These are phyloP conservation scores for Eupithecia inturbata DNA, from an alignment of 2,888 invertebrate species.

Conservation along the genomic window DNA sequence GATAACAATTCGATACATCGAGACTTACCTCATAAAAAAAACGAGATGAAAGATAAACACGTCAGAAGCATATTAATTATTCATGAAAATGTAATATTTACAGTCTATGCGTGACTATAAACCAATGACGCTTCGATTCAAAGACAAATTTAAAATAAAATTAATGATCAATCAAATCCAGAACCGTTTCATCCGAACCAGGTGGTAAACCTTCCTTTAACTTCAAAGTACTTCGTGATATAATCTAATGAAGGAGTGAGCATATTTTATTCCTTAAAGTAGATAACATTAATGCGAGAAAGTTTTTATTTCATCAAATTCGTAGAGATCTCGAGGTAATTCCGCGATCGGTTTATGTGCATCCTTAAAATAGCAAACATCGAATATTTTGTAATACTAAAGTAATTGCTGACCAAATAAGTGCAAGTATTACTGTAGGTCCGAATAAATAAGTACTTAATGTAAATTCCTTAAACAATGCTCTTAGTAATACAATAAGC, in stretches of 20 bases:
- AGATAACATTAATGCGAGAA: slow-evolving; percentile 67
- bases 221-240: slow-evolving; percentile 52
- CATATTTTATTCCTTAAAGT: slow-evolving; percentile 64
- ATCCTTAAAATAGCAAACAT: slow-evolving; percentile 76
- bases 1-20: slow-evolving; percentile 71
- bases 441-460: slow-evolving; percentile 75
- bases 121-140: slow-evolving; percentile 45
- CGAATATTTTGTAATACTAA: slow-evolving; percentile 63
- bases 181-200: slow-evolving; percentile 34
- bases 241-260: slow-evolving; percentile 71
- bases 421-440: slow-evolving; percentile 73
- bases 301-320: slow-evolving; percentile 73
- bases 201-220: slow-evolving; percentile 44
- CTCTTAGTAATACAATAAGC: slow-evolving; percentile 78
- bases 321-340: slow-evolving; percentile 64
- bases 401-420: slow-evolving; percentile 67
- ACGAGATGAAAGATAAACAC: slow-evolving; percentile 58
- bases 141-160: slow-evolving; percentile 52
- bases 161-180: slow-evolving; percentile 35
- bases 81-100: slow-evolving; percentile 67
- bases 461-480: slow-evolving; percentile 77
- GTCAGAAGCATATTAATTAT: slow-evolving; percentile 39
- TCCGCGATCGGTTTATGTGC: slow-evolving; percentile 65
- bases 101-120: slow-evolving; percentile 64
- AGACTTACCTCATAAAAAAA: slow-evolving; percentile 70